Base-by-base conservation (phyloP, 2,888 invertebrate species). In the Peribatodes rhomboidaria region DNA sequence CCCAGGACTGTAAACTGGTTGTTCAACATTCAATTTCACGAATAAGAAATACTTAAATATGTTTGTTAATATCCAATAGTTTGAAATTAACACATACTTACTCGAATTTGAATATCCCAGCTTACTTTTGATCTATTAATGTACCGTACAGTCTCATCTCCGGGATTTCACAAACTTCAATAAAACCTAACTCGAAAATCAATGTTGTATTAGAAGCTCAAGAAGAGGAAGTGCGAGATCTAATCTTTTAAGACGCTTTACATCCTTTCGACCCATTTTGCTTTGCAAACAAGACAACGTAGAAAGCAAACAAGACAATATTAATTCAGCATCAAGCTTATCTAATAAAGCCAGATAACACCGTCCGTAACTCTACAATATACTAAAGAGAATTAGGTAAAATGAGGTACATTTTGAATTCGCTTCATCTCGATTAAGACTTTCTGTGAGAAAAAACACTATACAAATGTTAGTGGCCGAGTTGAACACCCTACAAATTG, bases 401-500 rank as follows among this genome's bases (percentile, higher is more conserved):
- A 42, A 42, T 42, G 10, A 13, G 11, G 8, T 20, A 18, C 2
- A 18, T 20, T 42, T 20, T 42, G 42, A 20, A 2, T 18, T 42
- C 16, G 41, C 14, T 16, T 16, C 42, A 42, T 42, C 39, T 41
- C 9, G 39, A 41, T 14, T 41, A 41, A 16, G 9, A n/a, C n/a
- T 33, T 13, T n/a, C n/a, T 35, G 50, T 50, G 1, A 14, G 20
- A 35, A 35, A 50, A 18, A 13, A 8, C 20, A 8, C 35, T 13
- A 8, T 13, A 37, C 13, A 31, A 50, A 50, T 20, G 18, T 39
- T 47, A 55, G 16, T 39, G 54, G 8, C n/a, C 11, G 16, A 52
- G 31, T 47, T 53, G 16, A 60, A 60, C 46, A 33, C 33, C 41
- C 16, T 37, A 14, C 20, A 27, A 60, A 49, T 49, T 1, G 49